Percentiles rank a stretch among this genome's conserved stretches.
These are phyloP conservation scores for Ochropacha duplaris DNA, from an alignment of 2,888 invertebrate species.

Conservation along the genomic window DNA sequence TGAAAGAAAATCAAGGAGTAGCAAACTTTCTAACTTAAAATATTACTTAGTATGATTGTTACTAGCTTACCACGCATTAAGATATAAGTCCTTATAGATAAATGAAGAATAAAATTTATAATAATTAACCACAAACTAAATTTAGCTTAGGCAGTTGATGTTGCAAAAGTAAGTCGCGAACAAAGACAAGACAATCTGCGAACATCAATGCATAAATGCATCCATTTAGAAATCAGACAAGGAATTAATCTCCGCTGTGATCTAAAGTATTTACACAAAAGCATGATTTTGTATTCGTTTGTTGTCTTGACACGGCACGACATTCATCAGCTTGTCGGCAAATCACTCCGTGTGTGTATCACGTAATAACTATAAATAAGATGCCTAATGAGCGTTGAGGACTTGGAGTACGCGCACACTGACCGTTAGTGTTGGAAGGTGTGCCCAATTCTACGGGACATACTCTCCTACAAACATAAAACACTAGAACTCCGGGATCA, in stretches of 20 bases:
- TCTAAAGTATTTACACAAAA: slow-evolving; percentile 8
- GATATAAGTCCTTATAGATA: too few species aligned
- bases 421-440: background rate
- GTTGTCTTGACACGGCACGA: slow-evolving; percentile 38
- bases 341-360: slow-evolving; percentile 50
- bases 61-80: too few species aligned
- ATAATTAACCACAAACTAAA: background rate
- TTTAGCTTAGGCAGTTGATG: background rate
- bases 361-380: slow-evolving; percentile 66
- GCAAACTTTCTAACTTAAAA: too few species aligned
- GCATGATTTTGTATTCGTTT: slow-evolving; percentile 49
- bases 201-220: slow-evolving; percentile 2
- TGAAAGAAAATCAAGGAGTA: too few species aligned
- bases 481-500: background rate
- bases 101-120: too few species aligned
- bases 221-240: slow-evolving; percentile 5
- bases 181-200: background rate
- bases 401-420: background rate
- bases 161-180: background rate
- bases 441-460: background rate
- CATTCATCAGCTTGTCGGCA: slow-evolving; percentile 59
- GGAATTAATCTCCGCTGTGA: slow-evolving; percentile 2
- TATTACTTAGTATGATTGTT: too few species aligned
- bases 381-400: slow-evolving; percentile 39
- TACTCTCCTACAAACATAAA: background rate